Percentiles rank a stretch among this genome's conserved stretches.
Evolutionary conservation across 1,140 invertebrate species (phyloP).

Genomic region (Dendrolimus kikuchii): DNA sequence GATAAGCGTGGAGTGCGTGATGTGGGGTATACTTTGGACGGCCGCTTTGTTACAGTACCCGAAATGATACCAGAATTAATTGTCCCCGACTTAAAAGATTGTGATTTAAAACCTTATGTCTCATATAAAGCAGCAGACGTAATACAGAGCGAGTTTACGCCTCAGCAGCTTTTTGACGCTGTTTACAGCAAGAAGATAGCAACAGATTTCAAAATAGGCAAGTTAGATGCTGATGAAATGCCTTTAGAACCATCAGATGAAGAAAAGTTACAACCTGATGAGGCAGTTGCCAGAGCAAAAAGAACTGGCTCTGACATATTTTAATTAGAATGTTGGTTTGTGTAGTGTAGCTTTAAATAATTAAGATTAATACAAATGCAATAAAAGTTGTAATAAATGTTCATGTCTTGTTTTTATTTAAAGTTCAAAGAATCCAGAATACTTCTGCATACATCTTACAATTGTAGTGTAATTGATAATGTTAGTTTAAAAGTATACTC

Average conservation of each 20-base stretch:
- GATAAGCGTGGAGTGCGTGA: slow-evolving; percentile 79
- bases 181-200: slow-evolving; percentile 88
- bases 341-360: slow-evolving; percentile 24
- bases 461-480: too few species aligned
- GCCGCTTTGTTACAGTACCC: slow-evolving; percentile 78
- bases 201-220: slow-evolving; percentile 82
- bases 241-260: slow-evolving; percentile 80
- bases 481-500: too few species aligned
- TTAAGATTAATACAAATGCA: slow-evolving; percentile 4
- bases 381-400: too few species aligned
- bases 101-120: slow-evolving; percentile 93
- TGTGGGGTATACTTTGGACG: slow-evolving; percentile 73
- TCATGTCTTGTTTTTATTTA: too few species aligned
- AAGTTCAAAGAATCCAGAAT: too few species aligned
- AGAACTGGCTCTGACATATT: slow-evolving; percentile 88
- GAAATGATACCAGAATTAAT: slow-evolving; percentile 95
- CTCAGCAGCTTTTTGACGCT: slow-evolving; percentile 88
- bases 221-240: slow-evolving; percentile 79
- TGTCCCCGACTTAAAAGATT: slow-evolving; percentile 89
- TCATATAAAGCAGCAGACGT: slow-evolving; percentile 86
- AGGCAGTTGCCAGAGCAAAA: slow-evolving; percentile 79
- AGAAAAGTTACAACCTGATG: slow-evolving; percentile 80
- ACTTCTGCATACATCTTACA: too few species aligned
- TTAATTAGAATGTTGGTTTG: slow-evolving; percentile 25
- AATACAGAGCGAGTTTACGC: slow-evolving; percentile 84